A percentile compares a stretch with the other conserved stretches of the same genome.
phyloP scores from a whole-genome alignment of 1,140 invertebrate genomes.

The roundworm (Caenorhabditis elegans) region DNA sequence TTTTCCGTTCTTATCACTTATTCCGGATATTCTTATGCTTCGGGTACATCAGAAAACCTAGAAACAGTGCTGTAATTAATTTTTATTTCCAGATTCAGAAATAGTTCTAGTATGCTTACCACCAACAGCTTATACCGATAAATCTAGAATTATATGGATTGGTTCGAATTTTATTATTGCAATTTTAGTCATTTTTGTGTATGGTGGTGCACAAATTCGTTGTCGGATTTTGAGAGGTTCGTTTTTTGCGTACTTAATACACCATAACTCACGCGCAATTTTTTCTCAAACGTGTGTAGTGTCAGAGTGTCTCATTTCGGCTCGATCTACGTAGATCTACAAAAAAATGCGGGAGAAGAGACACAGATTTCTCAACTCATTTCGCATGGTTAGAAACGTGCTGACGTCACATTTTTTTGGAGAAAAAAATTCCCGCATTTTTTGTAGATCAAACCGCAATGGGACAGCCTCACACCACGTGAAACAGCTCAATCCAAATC shows the following conservation, averaged over 20 bases:
- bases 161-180: neutral
- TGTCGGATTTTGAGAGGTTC: neutral
- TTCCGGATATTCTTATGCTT: neutral
- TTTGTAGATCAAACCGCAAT: too few species aligned
- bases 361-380: too few species aligned
- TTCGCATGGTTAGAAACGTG: too few species aligned
- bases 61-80: neutral
- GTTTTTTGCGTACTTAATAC: neutral
- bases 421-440: too few species aligned
- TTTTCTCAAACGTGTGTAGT: too few species aligned
- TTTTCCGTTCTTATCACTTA: neutral
- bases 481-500: too few species aligned
- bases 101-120: neutral
- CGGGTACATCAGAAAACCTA: neutral
- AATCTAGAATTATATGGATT: neutral
- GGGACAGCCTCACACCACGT: too few species aligned
- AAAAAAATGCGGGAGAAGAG: too few species aligned
- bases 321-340: too few species aligned
- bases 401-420: too few species aligned
- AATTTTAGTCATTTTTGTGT: constrained; percentile 6
- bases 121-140: neutral
- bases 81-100: neutral
- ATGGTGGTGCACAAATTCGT: neutral
- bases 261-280: too few species aligned
- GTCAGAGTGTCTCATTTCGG: too few species aligned